Conservation (phyloP, 2,797 vertebrate species). For the Sebastes reedi region DNA sequence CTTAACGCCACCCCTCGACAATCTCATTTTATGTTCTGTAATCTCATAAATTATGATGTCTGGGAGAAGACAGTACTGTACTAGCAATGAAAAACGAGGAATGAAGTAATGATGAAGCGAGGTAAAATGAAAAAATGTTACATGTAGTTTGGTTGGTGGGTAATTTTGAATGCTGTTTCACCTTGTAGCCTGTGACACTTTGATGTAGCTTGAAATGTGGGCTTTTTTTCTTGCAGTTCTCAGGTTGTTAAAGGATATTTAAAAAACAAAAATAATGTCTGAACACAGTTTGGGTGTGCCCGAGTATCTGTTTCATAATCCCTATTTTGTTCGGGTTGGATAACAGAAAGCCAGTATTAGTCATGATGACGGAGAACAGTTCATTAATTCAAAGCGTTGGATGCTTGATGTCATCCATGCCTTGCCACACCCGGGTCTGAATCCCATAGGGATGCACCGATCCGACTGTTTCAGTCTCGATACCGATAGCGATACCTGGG, state of each 20-base stretch:
- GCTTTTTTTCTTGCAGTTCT: slow-evolving; percentile 45
- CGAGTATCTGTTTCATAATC: slow-evolving; percentile 14
- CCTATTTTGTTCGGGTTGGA: slow-evolving; percentile 3
- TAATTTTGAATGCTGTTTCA: slow-evolving; percentile 21
- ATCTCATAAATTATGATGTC: slow-evolving; percentile 59
- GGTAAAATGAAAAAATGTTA: slow-evolving; percentile 40
- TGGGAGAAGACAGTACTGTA: slow-evolving; percentile 27
- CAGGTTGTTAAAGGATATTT: slow-evolving; percentile 42
- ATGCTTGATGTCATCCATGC: slow-evolving; percentile 4
- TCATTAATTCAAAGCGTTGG: slow-evolving; percentile 2
- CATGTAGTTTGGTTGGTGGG: slow-evolving; percentile 13
- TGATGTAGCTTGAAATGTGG: slow-evolving; percentile 31
- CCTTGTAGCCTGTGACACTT: slow-evolving; percentile 24
- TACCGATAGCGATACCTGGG: too few species aligned
- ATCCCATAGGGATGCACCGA: not conserved
- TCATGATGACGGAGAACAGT: slow-evolving; percentile 21
- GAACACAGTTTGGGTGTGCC: not conserved
- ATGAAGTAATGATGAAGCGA: not conserved
- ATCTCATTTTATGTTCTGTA: slow-evolving; percentile 76
- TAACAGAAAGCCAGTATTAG: slow-evolving; percentile 42
- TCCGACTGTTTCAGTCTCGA: not conserved
- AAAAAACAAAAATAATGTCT: not conserved
- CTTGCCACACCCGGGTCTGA: slow-evolving; percentile 15
- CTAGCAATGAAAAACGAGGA: slow-evolving; percentile 4
- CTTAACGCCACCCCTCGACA: slow-evolving; percentile 66